A percentile compares a stretch with the other conserved stretches of the same genome.
These are phyloP conservation scores for Copidosoma aretas DNA, from an alignment of 2,888 invertebrate genomes.

Conservation along the genomic window DNA sequence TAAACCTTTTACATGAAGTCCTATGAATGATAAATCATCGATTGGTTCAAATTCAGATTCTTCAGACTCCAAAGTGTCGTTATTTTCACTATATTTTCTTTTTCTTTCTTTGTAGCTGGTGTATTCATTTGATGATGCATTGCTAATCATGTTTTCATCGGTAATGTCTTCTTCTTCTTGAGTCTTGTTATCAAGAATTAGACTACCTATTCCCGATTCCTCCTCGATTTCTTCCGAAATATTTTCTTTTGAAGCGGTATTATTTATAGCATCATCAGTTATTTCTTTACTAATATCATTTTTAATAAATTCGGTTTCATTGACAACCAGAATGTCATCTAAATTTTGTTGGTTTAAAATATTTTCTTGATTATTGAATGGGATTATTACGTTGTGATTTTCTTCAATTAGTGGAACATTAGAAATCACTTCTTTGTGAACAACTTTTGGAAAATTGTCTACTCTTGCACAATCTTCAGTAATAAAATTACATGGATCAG, in stretches of 20 bases:
- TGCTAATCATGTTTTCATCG: not conserved
- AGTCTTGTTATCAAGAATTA: no score
- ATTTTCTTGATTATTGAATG: no score
- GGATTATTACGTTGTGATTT: no score
- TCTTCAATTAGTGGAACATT: no score
- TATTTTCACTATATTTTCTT: constrained; percentile 2
- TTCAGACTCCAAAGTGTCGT: not conserved
- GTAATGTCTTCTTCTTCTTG: not conserved
- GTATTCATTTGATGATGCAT: not conserved
- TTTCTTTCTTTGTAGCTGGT: not conserved
- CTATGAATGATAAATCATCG: not conserved
- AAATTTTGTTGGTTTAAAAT: no score
- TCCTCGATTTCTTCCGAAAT: not conserved
- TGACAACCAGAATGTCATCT: not conserved
- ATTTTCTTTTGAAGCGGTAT: not conserved
- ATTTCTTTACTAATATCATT: not conserved
- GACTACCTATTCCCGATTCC: no score
- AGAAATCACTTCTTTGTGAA: no score
- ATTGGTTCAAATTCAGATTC: constrained; percentile 1
- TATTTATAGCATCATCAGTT: not conserved
- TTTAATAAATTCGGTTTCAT: not conserved
- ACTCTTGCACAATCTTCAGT: no score
- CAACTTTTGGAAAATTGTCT: no score
- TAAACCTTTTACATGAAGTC: not conserved
- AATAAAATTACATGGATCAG: no score